Percentiles rank a stretch among this genome's conserved stretches.
phyloP scores from a whole-genome alignment of 2,888 invertebrate species.

The Agrilus biguttatus region DNA sequence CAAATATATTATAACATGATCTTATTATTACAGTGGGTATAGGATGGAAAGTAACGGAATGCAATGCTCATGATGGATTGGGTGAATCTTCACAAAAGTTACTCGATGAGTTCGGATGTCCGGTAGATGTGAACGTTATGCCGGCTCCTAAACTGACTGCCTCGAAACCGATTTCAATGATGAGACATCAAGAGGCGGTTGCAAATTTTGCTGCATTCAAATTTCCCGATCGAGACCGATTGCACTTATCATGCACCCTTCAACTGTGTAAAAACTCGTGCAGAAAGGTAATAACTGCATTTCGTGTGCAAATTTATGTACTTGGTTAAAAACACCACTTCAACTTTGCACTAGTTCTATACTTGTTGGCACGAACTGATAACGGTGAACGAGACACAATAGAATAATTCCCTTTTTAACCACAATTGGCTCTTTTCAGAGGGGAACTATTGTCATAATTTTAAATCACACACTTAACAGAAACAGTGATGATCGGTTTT shows the following conservation, averaged over 20 bases:
- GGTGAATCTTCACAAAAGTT: constrained; percentile 62
- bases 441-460: too few relatives aligned
- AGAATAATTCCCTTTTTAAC: too few relatives aligned
- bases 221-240: constrained; percentile 63
- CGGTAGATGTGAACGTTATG: constrained; percentile 52
- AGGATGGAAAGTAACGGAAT: constrained; percentile 60
- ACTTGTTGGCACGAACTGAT: too few relatives aligned
- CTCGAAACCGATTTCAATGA: constrained; percentile 22
- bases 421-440: too few relatives aligned
- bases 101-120: constrained; percentile 59
- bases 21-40: constrained; percentile 44
- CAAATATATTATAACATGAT: too few relatives aligned
- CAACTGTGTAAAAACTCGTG: constrained; percentile 63
- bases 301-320: background rate
- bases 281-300: constrained; percentile 34
- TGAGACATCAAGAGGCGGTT: constrained; percentile 30
- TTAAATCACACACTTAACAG: too few relatives aligned
- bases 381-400: too few relatives aligned
- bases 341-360: too few relatives aligned
- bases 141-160: constrained; percentile 35
- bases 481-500: too few relatives aligned
- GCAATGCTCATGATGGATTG: constrained; percentile 63
- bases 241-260: constrained; percentile 64
- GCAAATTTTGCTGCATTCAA: constrained; percentile 69
- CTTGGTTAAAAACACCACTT: too few relatives aligned